Evolutionary conservation across 2,797 vertebrate species (phyloP), one percentile per base, ranked within the genome.

Genomic region (Pseudopleuronectes americanus): DNA sequence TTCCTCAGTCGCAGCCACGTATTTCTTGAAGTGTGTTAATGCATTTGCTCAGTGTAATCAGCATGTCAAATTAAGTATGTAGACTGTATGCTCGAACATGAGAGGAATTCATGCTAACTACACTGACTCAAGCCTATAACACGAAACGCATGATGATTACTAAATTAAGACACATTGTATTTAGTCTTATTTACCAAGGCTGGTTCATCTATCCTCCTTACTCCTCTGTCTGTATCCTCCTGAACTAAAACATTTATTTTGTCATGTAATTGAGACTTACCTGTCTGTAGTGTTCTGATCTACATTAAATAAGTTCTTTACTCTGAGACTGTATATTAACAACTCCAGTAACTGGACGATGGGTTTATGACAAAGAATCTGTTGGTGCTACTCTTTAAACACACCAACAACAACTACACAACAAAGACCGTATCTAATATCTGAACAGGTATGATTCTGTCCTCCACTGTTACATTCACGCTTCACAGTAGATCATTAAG

Each of bases 11-110:
- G 33, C 43, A 79, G 64, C 62, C 52, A 62, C 51, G 38, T 49
- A 49, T 73, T 82, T 68, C 67, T 33, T 74, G 5, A 72, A 62
- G 43, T 49, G 45, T 55, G 43, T 74, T 67, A 60, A 80, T 65
- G 48, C 24, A 60, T 79, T 63, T 66, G 54, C 76, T 66, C 53
- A 45, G 69, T 41, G 45, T 80, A 79, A 81, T 84, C 64, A 59
- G 67, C 47, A 14, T 73, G 73, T 81, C 71, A 64, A 63, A 84
- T 74, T 33, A 71, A 71, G 22, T 38, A 51, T 68, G 38, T 41
- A 38, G 52, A 67, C 71, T 31, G 48, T 53, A 51, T 77, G 36
- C 28, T 78, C 31, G 16, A 51, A 67, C 77, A 76, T 79, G 58
- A 79, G 10, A 76, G 51, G 26, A 48, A 77, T 67, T 54, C 28